Conservation (phyloP, 1,140 invertebrate genomes). For the Platyscapa corneri region DNA sequence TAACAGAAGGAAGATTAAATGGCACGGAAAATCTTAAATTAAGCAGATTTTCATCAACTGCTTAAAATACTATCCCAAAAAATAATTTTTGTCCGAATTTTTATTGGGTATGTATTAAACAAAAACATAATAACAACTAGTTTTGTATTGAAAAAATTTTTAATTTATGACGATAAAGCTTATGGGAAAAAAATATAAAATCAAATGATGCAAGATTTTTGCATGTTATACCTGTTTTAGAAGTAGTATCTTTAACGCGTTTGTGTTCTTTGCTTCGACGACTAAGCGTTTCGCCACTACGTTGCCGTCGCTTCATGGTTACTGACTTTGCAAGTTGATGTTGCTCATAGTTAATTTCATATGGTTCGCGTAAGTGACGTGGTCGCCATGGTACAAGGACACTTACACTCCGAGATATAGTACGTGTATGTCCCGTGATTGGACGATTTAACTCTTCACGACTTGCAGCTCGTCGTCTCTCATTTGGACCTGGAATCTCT, state of each 20-base stretch:
- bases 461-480: slow-evolving; percentile 77
- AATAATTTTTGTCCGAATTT: too few relatives aligned
- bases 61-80: too few relatives aligned
- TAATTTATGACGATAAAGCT: too few relatives aligned
- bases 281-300: slow-evolving; percentile 70
- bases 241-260: slow-evolving; percentile 28
- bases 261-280: slow-evolving; percentile 63
- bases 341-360: slow-evolving; percentile 87
- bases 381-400: slow-evolving; percentile 89
- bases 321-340: slow-evolving; percentile 72
- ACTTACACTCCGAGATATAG: slow-evolving; percentile 87
- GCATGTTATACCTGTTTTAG: slow-evolving; percentile 12
- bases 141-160: too few relatives aligned
- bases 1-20: too few relatives aligned
- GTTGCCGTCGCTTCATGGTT: slow-evolving; percentile 68
- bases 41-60: too few relatives aligned
- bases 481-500: slow-evolving; percentile 82
- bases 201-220: too few relatives aligned
- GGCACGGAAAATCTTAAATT: too few relatives aligned
- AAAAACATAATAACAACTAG: too few relatives aligned
- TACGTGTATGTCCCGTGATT: slow-evolving; percentile 80
- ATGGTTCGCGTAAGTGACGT: slow-evolving; percentile 80
- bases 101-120: too few relatives aligned
- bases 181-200: too few relatives aligned
- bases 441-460: slow-evolving; percentile 81